Percentiles rank a stretch among this genome's conserved stretches.
These are phyloP conservation scores for Syngnathus acus DNA, from an alignment of 2,797 vertebrate species.

Conservation along the genomic window DNA sequence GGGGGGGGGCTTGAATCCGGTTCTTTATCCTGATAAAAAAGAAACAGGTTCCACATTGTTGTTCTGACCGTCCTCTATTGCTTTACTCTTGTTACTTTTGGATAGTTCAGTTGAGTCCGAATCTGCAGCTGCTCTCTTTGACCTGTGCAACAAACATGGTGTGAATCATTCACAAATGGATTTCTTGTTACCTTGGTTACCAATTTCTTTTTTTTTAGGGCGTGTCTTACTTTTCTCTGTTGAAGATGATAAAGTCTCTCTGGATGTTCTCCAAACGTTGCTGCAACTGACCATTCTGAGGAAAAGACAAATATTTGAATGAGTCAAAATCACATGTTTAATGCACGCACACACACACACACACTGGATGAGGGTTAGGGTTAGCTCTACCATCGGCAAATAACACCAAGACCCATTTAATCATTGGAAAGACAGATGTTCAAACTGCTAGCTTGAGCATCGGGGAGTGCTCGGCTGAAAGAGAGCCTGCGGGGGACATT, in stretches of 20 bases:
- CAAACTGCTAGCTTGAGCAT: conserved; percentile 46
- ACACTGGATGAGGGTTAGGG: no score
- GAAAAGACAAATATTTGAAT: conserved; percentile 18
- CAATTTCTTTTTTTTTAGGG: no score
- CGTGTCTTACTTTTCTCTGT: conserved; percentile 88
- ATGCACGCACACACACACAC: not conserved
- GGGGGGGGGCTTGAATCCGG: not conserved
- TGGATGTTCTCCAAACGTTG: conserved; percentile 86
- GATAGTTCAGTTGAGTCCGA: conserved; percentile 52
- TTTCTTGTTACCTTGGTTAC: no score
- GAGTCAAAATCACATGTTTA: no score
- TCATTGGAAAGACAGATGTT: conserved; percentile 18
- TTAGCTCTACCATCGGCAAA: not conserved
- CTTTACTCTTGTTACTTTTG: conserved; percentile 64
- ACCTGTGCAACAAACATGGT: conserved; percentile 59
- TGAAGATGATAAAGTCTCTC: conserved; percentile 95
- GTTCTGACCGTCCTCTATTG: conserved; percentile 76
- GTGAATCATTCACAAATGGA: not conserved
- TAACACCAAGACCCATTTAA: not conserved
- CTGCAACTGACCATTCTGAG: conserved; percentile 81
- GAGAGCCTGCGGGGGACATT: conserved; percentile 32
- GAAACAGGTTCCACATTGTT: conserved; percentile 61
- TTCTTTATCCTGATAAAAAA: conserved; percentile 61
- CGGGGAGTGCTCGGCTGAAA: conserved; percentile 43
- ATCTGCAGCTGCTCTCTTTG: conserved; percentile 58